Evolutionary conservation across 2,888 invertebrate genomes (phyloP).

Genomic region (Idaea dimidiata): DNA sequence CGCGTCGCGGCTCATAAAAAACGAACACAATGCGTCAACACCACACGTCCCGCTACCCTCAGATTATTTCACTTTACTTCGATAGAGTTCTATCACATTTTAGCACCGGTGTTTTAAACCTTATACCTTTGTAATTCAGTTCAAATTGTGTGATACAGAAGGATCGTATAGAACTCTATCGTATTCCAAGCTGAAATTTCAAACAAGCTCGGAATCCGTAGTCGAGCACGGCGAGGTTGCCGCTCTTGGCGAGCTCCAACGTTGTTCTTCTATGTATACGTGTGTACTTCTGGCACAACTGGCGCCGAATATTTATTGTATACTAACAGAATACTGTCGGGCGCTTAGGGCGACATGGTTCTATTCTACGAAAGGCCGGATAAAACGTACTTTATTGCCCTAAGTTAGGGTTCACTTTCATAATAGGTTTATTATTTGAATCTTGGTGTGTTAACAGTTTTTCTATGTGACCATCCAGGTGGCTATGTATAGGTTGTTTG

Average conservation of each 20-base stretch:
- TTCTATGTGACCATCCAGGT: conserved; percentile 80
- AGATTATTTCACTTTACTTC: conserved; percentile 34
- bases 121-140: conserved; percentile 27
- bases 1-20: conserved; percentile 60
- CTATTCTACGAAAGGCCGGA: conserved; percentile 41
- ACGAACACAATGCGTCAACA: conserved; percentile 71
- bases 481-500: conserved; percentile 77
- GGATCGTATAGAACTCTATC: conserved; percentile 50
- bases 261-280: conserved; percentile 74
- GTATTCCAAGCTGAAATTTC: conserved; percentile 43
- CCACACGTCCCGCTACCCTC: conserved; percentile 76
- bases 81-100: conserved; percentile 43
- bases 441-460: conserved; percentile 53
- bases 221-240: conserved; percentile 70
- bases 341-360: conserved; percentile 69
- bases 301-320: conserved; percentile 81
- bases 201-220: conserved; percentile 71
- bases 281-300: conserved; percentile 77
- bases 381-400: conserved; percentile 47
- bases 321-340: conserved; percentile 78
- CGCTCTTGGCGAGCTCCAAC: conserved; percentile 67
- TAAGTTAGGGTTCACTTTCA: conserved; percentile 50
- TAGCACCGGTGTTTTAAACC: conserved; percentile 28
- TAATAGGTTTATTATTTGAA: conserved; percentile 30
- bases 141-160: conserved; percentile 11